These are phyloP conservation scores for Delichon dasypus DNA, from an alignment of 2,797 vertebrate genomes.

Conservation along the genomic window DNA sequence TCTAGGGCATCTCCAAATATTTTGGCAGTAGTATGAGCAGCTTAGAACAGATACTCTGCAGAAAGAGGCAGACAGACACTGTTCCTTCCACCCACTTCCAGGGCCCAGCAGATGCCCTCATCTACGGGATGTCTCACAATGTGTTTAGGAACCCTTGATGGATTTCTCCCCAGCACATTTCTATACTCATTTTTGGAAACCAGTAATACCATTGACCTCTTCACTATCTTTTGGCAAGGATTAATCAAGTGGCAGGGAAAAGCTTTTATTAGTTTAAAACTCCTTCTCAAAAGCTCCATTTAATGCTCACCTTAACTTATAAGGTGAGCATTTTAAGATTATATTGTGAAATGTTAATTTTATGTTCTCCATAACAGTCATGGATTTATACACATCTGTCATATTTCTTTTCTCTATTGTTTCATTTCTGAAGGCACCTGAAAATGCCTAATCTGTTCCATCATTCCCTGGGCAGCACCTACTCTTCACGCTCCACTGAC, in stretches of 20 bases:
- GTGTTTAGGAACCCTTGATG: not conserved
- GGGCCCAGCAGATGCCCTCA: not conserved
- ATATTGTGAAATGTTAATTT: constrained; percentile 2
- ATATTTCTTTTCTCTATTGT: not conserved
- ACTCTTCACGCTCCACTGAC: not conserved
- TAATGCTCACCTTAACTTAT: not conserved
- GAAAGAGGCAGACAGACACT: not conserved
- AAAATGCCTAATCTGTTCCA: constrained; percentile 8
- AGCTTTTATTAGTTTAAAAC: not conserved
- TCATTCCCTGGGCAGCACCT: not conserved
- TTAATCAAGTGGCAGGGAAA: not conserved
- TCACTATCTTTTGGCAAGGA: not conserved
- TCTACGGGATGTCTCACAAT: not conserved
- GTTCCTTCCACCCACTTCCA: not conserved
- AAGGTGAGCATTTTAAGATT: not conserved
- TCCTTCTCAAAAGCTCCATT: not conserved
- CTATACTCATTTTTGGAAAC: not conserved
- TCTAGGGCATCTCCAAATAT: not conserved
- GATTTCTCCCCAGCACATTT: not conserved
- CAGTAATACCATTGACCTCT: not conserved
- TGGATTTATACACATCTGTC: not conserved
- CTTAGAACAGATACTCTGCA: not conserved
- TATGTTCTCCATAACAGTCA: not conserved
- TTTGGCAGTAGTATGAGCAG: not conserved
- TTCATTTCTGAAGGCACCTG: constrained; percentile 29